Evolutionary conservation across 2,113 vertebrate genomes (phyloP).

Genomic region (Dascyllus trimaculatus): DNA sequence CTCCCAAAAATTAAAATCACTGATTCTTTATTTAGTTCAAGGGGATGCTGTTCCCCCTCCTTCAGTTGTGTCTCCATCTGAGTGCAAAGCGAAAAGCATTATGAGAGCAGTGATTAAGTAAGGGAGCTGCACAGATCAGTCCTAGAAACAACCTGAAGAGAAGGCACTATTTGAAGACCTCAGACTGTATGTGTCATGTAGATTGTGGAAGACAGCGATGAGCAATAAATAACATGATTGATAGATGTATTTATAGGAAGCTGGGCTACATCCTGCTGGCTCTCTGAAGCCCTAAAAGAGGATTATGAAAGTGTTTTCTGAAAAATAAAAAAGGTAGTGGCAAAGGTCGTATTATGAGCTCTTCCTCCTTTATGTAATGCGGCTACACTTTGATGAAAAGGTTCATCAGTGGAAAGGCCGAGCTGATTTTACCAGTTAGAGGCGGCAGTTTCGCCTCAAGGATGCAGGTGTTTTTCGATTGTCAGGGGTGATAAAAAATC

Average conservation of each 20-base stretch:
- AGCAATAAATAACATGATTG: no score
- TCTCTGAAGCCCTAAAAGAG: conserved; percentile 14
- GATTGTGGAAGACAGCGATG: no score
- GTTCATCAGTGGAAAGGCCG: conserved; percentile 1
- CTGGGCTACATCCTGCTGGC: not conserved
- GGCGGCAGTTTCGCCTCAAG: not conserved
- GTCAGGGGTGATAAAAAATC: no score
- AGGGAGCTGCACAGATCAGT: no score
- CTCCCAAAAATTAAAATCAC: conserved; percentile 3
- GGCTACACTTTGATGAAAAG: not conserved
- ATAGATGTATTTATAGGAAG: not conserved
- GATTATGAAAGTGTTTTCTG: conserved; percentile 26
- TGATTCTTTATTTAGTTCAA: conserved; percentile 9
- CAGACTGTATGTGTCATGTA: no score
- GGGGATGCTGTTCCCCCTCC: not conserved
- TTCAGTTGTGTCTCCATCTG: not conserved
- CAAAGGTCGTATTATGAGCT: conserved; percentile 13
- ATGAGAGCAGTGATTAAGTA: no score
- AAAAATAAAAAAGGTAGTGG: conserved; percentile 14
- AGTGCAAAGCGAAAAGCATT: not conserved
- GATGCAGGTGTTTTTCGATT: not conserved
- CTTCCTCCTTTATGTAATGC: conserved; percentile 16
- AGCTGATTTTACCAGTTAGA: not conserved
- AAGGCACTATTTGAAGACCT: no score
- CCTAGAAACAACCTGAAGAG: no score